phyloP scores from a whole-genome alignment of 2,888 invertebrate species.

The Morpho achilles region DNA sequence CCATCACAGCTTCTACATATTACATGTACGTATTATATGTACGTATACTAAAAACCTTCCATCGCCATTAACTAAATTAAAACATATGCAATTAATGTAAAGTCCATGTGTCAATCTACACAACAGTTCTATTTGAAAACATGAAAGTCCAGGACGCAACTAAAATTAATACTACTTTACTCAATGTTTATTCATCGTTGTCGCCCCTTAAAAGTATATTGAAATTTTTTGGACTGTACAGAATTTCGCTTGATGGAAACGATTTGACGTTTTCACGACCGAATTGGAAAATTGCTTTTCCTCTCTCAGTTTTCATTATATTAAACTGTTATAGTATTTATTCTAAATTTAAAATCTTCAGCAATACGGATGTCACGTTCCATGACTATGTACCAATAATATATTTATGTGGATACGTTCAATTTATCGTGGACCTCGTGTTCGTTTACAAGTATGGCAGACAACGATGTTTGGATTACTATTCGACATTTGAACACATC shows the following conservation, averaged over 20 bases:
- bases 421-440: slow-evolving; percentile 22
- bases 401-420: slow-evolving; percentile 21
- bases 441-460: slow-evolving; percentile 28
- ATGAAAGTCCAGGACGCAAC: slow-evolving; percentile 7
- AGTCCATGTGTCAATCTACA: neutral
- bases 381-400: slow-evolving; percentile 15
- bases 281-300: slow-evolving; percentile 2
- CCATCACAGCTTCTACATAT: too few species aligned
- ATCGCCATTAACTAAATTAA: slow-evolving; percentile 4
- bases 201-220: slow-evolving; percentile 7
- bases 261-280: slow-evolving; percentile 13
- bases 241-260: slow-evolving; percentile 10
- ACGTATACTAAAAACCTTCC: too few species aligned
- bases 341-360: slow-evolving; percentile 3
- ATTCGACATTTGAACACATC: slow-evolving; percentile 22
- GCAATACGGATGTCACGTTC: slow-evolving; percentile 5
- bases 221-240: slow-evolving; percentile 18
- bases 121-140: slow-evolving; percentile 1
- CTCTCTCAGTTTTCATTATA: neutral
- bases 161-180: neutral
- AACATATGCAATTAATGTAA: neutral
- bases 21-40: too few species aligned
- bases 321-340: slow-evolving; percentile 9
- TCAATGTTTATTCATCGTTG: slow-evolving; percentile 14
- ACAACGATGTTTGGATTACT: slow-evolving; percentile 19